Evolutionary conservation across 2,113 vertebrate species (phyloP).

Genomic region (Choloepus hoffmanni): DNA sequence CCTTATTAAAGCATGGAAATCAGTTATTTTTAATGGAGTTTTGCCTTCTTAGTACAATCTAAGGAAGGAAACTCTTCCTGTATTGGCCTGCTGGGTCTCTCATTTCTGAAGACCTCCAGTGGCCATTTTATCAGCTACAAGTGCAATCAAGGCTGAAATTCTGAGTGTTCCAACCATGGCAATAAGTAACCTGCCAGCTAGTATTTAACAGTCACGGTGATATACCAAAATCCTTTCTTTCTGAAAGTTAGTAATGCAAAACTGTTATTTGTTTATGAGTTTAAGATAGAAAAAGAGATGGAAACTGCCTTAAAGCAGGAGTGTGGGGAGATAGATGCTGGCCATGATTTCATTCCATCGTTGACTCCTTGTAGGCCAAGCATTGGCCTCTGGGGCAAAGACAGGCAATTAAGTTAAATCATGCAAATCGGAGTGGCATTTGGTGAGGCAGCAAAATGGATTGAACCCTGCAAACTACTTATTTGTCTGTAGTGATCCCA

Average conservation of each 20-base stretch:
- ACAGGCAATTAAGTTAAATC: slow-evolving; percentile 63
- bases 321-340: slow-evolving; percentile 40
- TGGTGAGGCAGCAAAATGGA: neutral
- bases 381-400: slow-evolving; percentile 19
- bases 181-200: neutral
- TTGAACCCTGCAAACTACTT: slow-evolving; percentile 27
- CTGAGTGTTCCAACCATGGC: neutral
- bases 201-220: neutral
- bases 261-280: slow-evolving; percentile 63
- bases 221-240: neutral
- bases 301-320: slow-evolving; percentile 3
- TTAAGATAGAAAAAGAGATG: slow-evolving; percentile 55
- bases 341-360: neutral
- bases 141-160: neutral
- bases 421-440: slow-evolving; percentile 5
- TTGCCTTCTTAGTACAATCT: neutral
- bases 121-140: neutral
- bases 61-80: neutral
- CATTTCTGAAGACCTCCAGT: neutral
- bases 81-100: neutral
- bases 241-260: slow-evolving; percentile 52
- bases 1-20: neutral
- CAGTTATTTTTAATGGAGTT: slow-evolving; percentile 2
- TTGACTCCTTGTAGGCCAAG: neutral
- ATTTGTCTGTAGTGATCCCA: slow-evolving; percentile 55